Evolutionary conservation across 2,888 invertebrate genomes (phyloP), one percentile per base, ranked within the genome.

Genomic region (Tetropium fuscum): DNA sequence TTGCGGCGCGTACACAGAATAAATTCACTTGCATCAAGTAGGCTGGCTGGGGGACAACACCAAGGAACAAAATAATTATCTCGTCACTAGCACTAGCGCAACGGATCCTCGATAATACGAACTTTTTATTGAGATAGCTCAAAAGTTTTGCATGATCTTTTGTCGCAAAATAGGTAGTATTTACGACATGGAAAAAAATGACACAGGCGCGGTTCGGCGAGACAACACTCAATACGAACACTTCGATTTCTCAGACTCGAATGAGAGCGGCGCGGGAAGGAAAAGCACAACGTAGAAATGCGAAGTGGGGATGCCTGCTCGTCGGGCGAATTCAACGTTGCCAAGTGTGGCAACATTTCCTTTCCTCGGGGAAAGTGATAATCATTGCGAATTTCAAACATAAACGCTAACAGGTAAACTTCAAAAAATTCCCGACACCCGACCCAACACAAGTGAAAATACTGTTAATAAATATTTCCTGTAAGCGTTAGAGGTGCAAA

Each of bases 211-310:
- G 68, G 64, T 63, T 63, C 47, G 20, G 19, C 53, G 45, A 57
- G 36, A 48, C 34, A 32, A 63, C 58, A 51, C 19, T 16, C 32
- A 53, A 43, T 53, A 43, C 60, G 27, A 4, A 19, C 53, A 25
- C 45, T 53, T 58, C 64, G 65, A 59, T 64, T 58, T 63, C 67
- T 65, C 68, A 64, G 63, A 70, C 74, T 73, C 75, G 73, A 74
- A 74, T 74, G 74, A 71, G 73, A 68, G 73, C 69, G 71, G 73
- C 73, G 74, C 73, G 74, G 71, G 66, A 71, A 69, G 72, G 69
- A 69, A 68, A 69, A 66, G 68, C 63, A 68, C 72, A 71, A 66
- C 69, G 69, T 68, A 56, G 68, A 63, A 68, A 59, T 63, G 58
- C 56, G 59, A 63, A 66, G 70, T 66, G 63, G 69, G 68, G 60